These are phyloP conservation scores for Gila orcuttii DNA, from an alignment of 2,113 vertebrate species.

Conservation along the genomic window DNA sequence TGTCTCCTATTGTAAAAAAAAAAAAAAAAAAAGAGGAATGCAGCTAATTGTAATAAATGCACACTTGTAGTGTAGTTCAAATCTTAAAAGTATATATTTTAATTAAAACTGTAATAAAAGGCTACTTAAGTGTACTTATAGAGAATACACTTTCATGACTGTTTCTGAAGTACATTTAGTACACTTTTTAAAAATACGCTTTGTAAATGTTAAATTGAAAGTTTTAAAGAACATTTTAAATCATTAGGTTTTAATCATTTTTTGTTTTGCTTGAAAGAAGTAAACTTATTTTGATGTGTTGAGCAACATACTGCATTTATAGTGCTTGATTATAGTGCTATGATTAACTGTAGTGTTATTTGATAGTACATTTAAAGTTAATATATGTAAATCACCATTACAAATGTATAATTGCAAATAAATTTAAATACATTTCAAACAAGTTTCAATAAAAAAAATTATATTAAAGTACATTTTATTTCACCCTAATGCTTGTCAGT, in stretches of 20 bases:
- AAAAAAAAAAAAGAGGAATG: too few relatives aligned
- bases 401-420: too few relatives aligned
- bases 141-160: too few relatives aligned
- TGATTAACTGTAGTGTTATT: not conserved
- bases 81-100: not conserved
- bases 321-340: not conserved
- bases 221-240: not conserved
- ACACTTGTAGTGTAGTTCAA: not conserved
- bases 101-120: not conserved
- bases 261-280: not conserved
- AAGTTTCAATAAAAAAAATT: not conserved
- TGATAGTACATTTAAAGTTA: not conserved
- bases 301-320: not conserved
- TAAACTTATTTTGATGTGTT: not conserved
- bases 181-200: not conserved
- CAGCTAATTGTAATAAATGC: not conserved
- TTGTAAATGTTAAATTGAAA: not conserved
- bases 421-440: not conserved
- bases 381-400: not conserved
- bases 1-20: not conserved
- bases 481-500: not conserved
- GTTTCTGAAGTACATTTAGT: too few relatives aligned
- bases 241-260: not conserved
- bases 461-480: not conserved
- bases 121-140: not conserved